These are phyloP conservation scores for Echinometra lucunter DNA, from an alignment of 53 echinoderm and acorn worm species.

Conservation along the genomic window DNA sequence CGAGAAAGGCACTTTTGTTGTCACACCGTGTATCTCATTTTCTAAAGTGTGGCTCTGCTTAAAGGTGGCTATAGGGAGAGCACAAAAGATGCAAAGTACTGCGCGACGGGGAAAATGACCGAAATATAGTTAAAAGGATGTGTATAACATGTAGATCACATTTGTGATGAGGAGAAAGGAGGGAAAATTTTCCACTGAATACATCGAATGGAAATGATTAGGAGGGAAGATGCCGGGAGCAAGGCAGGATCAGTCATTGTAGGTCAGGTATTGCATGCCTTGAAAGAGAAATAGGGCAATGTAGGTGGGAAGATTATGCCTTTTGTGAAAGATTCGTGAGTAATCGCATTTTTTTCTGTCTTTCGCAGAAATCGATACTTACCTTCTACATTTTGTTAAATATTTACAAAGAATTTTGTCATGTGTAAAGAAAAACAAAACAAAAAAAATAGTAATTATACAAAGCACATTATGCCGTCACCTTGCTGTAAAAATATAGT, in stretches of 20 bases:
- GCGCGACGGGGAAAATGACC: background rate
- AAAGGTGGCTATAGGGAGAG: background rate
- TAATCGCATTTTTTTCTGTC: background rate
- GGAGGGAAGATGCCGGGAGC: background rate
- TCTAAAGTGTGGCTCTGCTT: background rate
- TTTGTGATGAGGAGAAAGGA: background rate
- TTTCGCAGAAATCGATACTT: background rate
- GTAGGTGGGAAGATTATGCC: background rate
- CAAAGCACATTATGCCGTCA: background rate
- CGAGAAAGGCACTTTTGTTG: background rate
- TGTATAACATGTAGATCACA: background rate
- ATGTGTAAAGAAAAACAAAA: background rate
- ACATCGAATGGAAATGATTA: background rate
- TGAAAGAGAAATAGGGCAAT: background rate
- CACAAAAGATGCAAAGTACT: background rate
- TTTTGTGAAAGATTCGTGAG: background rate
- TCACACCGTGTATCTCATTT: constrained; percentile 1
- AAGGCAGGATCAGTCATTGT: background rate
- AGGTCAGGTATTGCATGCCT: background rate
- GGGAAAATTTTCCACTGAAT: background rate
- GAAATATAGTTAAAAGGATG: background rate
- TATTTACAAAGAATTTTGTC: background rate
- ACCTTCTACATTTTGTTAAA: background rate
- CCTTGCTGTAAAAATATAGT: background rate
- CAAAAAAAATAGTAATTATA: background rate